A percentile compares a stretch with the other conserved stretches of the same genome.
These are phyloP conservation scores for Eudorcas thomsonii DNA, from an alignment of 2,113 vertebrate species.

Conservation along the genomic window DNA sequence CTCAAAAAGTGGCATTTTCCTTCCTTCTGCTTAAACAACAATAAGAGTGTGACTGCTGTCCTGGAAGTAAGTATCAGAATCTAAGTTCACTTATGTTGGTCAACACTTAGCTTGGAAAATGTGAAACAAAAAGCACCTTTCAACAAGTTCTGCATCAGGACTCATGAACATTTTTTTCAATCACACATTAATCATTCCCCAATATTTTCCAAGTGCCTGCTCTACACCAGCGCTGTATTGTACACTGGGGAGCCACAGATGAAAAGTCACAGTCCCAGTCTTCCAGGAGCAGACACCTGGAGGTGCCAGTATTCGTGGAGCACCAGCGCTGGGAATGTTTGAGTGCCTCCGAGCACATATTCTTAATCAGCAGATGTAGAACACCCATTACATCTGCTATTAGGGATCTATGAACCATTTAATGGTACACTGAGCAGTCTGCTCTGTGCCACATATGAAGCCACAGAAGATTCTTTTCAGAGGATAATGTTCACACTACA, in stretches of 20 bases:
- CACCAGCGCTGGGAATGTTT: not conserved
- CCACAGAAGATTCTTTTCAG: conserved; percentile 26
- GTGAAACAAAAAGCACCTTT: not conserved
- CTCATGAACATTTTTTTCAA: not conserved
- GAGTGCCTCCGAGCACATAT: not conserved
- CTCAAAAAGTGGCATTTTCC: not conserved
- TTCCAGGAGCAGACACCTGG: not conserved
- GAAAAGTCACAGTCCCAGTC: not conserved
- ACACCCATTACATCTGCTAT: conserved; percentile 12
- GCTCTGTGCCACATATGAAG: not conserved
- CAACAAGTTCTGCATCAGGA: not conserved
- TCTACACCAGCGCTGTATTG: not conserved
- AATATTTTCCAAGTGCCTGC: not conserved
- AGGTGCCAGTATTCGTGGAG: not conserved
- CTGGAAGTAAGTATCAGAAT: not conserved
- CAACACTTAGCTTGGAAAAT: not conserved
- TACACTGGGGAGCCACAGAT: not conserved
- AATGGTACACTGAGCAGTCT: conserved; percentile 4
- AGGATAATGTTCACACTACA: not conserved
- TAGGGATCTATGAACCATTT: conserved; percentile 29
- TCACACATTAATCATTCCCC: not conserved
- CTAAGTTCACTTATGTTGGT: not conserved
- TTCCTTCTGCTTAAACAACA: not conserved
- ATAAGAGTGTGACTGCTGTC: not conserved
- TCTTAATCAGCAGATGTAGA: conserved; percentile 41